Percentiles rank a stretch among this genome's conserved stretches.
Evolutionary conservation across 2,888 invertebrate genomes (phyloP).

Genomic region (Emesis russula): DNA sequence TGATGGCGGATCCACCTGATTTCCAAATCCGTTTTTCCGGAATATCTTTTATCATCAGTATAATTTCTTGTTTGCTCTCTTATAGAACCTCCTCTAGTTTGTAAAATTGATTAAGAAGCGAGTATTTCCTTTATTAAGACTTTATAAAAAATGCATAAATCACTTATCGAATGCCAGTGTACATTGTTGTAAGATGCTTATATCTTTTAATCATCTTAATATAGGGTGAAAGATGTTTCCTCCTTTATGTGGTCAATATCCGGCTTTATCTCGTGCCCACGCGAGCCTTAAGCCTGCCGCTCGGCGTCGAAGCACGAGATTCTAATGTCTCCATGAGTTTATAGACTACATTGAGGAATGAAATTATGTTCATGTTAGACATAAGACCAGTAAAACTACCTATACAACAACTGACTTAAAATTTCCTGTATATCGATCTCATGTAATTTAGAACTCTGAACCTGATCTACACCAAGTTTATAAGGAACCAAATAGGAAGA

Average conservation of each 20-base stretch:
- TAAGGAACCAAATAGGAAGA: no score
- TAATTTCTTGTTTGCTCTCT: no score
- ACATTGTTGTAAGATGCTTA: constrained; percentile 26
- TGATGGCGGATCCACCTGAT: no score
- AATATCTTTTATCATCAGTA: no score
- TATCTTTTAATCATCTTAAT: constrained; percentile 45
- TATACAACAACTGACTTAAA: no score
- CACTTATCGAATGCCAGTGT: constrained; percentile 5
- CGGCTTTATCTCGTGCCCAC: constrained; percentile 52
- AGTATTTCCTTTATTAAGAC: not conserved
- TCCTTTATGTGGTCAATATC: constrained; percentile 48
- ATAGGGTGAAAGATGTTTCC: constrained; percentile 23
- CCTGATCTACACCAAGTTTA: no score
- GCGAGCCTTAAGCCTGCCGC: constrained; percentile 44
- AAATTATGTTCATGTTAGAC: not conserved
- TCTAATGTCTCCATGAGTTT: constrained; percentile 36
- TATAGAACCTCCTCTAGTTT: no score
- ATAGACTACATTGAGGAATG: no score
- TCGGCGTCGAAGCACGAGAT: constrained; percentile 47
- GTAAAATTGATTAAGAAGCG: not conserved
- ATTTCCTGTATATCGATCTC: no score
- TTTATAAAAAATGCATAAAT: not conserved
- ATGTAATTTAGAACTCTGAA: no score
- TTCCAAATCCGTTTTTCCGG: no score
- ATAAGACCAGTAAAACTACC: no score